These are phyloP conservation scores for Prunella fulvescens DNA, from an alignment of 2,113 vertebrate genomes.

Conservation along the genomic window DNA sequence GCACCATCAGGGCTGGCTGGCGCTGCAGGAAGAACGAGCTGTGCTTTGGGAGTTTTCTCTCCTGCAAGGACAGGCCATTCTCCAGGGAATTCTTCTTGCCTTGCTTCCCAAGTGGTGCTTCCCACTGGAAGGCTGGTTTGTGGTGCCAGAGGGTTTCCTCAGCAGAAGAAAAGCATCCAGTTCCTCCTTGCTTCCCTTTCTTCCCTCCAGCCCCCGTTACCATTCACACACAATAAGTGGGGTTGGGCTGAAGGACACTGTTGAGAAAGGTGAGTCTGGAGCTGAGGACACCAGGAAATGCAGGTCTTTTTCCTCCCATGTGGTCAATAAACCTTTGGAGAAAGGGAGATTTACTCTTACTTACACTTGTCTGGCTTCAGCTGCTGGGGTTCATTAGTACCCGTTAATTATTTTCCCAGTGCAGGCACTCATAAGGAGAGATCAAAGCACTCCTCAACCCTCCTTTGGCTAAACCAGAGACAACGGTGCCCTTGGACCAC, in stretches of 20 bases:
- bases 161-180: neutral
- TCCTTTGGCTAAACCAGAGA: neutral
- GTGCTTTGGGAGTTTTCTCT: neutral
- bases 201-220: accelerated
- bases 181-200: neutral
- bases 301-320: accelerated
- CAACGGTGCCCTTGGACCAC: neutral
- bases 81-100: neutral
- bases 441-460: neutral
- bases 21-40: neutral
- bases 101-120: neutral
- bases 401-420: neutral
- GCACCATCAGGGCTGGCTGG: neutral
- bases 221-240: neutral
- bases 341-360: neutral
- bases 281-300: neutral
- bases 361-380: neutral
- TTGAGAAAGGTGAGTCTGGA: neutral
- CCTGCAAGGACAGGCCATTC: neutral
- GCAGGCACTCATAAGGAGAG: neutral
- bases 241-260: accelerated
- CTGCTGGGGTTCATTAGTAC: neutral
- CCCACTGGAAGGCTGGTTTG: neutral
- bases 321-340: neutral
- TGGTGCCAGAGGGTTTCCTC: neutral